A percentile compares a stretch with the other conserved stretches of the same genome.
Conservation (phyloP, 2,113 vertebrate genomes). For the Callocephalon fimbriatum region DNA sequence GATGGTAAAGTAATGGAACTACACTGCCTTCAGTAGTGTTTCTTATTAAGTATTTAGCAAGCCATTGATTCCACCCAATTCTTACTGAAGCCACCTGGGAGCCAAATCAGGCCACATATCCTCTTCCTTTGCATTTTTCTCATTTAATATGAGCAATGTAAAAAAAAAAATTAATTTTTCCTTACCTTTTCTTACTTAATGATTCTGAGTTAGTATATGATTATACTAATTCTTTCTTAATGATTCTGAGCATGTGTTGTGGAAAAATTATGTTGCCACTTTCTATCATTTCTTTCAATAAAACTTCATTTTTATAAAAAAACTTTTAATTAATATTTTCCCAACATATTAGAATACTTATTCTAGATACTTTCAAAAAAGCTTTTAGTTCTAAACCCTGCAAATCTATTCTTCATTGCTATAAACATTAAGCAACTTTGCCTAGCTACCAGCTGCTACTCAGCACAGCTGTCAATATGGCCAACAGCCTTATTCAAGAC, state of each 20-base stretch:
- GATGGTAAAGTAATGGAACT: not conserved
- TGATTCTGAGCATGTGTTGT: not conserved
- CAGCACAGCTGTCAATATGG: conserved; percentile 29
- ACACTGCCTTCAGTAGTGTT: not conserved
- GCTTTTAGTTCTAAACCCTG: not conserved
- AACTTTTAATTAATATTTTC: not conserved
- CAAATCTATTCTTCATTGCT: conserved; percentile 8
- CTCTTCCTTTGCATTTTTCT: not conserved
- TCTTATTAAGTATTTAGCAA: not conserved
- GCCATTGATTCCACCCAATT: not conserved
- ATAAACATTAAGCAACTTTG: conserved; percentile 34
- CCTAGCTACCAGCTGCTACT: conserved; percentile 16
- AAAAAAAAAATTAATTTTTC: not conserved
- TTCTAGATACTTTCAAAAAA: not conserved
- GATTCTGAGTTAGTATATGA: not conserved
- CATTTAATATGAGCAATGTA: not conserved
- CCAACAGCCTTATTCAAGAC: conserved; percentile 39
- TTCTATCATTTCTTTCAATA: conserved; percentile 7
- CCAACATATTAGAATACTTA: not conserved
- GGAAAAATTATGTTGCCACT: not conserved
- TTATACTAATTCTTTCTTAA: not conserved
- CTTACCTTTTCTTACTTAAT: not conserved
- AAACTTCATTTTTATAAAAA: not conserved
- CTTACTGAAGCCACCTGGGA: not conserved
- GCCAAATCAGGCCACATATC: not conserved